Base-by-base conservation (phyloP, 2,888 invertebrate genomes). In the Dichetophora obliterata region DNA sequence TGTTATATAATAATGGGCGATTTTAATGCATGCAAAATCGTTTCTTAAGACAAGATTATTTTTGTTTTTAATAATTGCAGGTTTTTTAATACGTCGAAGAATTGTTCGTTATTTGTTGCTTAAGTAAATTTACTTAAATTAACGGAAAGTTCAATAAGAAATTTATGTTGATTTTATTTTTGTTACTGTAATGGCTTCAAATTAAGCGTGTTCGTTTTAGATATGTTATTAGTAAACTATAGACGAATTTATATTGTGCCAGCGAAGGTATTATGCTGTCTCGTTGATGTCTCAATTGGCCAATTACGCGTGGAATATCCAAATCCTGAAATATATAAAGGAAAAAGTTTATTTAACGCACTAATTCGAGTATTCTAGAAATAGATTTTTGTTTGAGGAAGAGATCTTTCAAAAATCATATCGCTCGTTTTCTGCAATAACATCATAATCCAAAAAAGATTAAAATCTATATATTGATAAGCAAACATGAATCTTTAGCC, bases 211-310 rank as follows among this genome's bases (percentile, higher is more conserved):
- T 96, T 86, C 96, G 95, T 86, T 95, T 95, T 82, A 97, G 90
- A 90, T 97, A 96, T 85, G 95, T 94, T 77, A 96, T 93, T 61
- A 97, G 91, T 72, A 96, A 91, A 82, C 94, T 93, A 88, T 97
- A 96, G 69, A 97, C 93, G 89, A 97, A 96, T 88, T 94, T 93
- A 90, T 97, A 97, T 88, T 97, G 97, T 78, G 95, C 94, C 79
- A 96, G 92, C 75, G 95, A 96, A 88, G 96, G 96, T 79, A 98
- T 94, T 90, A 97, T 93, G 86, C 93, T 93, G 89, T 97, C 96
- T 79, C 98, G 92, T 87, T 98, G 97, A 84, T 96, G 95, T 81
- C 98, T 93, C 65, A 98, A 91, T 82, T 95, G 91, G 77, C 92
- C 92, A 81, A 97, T 92, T 1, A 95, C 94, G 79, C 95, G 92